These are phyloP conservation scores for Hestina assimilis DNA, from an alignment of 1,140 invertebrate species.

Conservation along the genomic window DNA sequence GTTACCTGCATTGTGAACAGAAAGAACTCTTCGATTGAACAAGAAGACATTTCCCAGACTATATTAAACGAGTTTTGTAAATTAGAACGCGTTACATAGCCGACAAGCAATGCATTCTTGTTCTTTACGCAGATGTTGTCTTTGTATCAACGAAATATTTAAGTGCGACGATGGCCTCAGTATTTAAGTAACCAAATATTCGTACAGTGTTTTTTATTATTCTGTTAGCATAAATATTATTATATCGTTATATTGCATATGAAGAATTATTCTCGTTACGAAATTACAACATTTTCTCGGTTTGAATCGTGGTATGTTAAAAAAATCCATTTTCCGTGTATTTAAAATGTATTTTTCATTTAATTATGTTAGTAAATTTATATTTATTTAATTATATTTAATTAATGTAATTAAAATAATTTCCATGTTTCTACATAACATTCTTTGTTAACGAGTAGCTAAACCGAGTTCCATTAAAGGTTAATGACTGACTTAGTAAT, in stretches of 20 bases:
- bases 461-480: no score
- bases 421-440: no score
- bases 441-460: no score
- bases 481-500: no score
- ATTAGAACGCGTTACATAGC: conserved; percentile 30
- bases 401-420: no score
- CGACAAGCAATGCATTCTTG: conserved; percentile 18
- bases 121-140: conserved; percentile 4
- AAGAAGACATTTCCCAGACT: conserved; percentile 35
- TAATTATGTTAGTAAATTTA: no score
- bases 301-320: no score
- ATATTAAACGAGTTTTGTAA: conserved; percentile 43
- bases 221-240: not conserved
- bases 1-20: conserved; percentile 27
- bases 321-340: no score
- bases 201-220: not conserved
- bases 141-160: not conserved
- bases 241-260: not conserved
- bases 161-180: conserved; percentile 4
- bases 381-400: no score
- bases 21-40: conserved; percentile 33
- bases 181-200: conserved; percentile 5
- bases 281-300: no score
- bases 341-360: no score
- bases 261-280: not conserved